A percentile compares a stretch with the other conserved stretches of the same genome.
Evolutionary conservation across 2,797 vertebrate genomes (phyloP).

Genomic region (Sphenopsis melanotis): DNA sequence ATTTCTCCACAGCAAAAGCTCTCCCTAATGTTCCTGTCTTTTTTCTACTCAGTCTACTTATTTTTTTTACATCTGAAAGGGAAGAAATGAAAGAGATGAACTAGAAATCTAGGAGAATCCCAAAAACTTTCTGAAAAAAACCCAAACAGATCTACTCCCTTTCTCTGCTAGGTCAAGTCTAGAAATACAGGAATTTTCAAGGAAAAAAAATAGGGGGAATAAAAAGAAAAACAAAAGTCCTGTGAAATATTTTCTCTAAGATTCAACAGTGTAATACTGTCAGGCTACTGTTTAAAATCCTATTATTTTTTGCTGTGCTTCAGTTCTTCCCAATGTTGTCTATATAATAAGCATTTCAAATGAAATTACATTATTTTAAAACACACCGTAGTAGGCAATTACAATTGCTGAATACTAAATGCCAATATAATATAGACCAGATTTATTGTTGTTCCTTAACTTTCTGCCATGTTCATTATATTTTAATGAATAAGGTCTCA

Average conservation of each 20-base stretch:
- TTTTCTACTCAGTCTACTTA: background rate
- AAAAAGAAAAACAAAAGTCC: background rate
- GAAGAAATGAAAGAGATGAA: background rate
- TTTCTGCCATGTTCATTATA: slow-evolving; percentile 45
- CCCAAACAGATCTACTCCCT: background rate
- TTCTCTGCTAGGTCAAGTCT: background rate
- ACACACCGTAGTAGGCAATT: slow-evolving; percentile 49
- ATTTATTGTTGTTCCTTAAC: slow-evolving; percentile 56
- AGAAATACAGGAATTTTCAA: background rate
- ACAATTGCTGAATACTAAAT: slow-evolving; percentile 53
- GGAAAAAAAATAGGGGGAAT: rapidly evolving
- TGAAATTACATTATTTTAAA: slow-evolving; percentile 57
- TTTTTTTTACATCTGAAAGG: background rate
- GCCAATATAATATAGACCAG: slow-evolving; percentile 10
- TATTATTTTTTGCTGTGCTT: slow-evolving; percentile 44
- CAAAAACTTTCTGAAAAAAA: background rate
- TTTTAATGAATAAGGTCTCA: slow-evolving; percentile 55
- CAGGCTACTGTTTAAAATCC: slow-evolving; percentile 30
- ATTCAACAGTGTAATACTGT: slow-evolving; percentile 4
- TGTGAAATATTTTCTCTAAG: background rate
- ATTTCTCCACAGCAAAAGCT: background rate
- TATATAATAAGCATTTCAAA: slow-evolving; percentile 45
- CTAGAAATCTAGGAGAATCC: background rate
- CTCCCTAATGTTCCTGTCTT: background rate
- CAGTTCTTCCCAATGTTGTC: slow-evolving; percentile 48